Conservation (phyloP, 1,140 invertebrate species). For the Danaus plexippus region DNA sequence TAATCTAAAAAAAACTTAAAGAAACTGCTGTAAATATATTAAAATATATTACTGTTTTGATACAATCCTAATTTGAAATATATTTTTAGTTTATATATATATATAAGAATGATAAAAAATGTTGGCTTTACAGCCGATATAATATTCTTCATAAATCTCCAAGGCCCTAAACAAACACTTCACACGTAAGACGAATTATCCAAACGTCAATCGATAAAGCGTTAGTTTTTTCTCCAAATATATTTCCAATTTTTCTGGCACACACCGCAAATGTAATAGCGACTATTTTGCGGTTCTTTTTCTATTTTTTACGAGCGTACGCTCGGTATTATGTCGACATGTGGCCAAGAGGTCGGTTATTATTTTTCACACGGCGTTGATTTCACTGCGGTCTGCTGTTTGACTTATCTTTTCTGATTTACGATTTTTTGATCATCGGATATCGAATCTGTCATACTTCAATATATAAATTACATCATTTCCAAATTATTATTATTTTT, state of each 20-base stretch:
- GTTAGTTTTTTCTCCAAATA: slow-evolving; percentile 39
- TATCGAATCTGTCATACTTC: too few relatives aligned
- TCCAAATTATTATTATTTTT: too few relatives aligned
- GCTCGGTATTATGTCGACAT: slow-evolving; percentile 53
- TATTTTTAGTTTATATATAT: too few relatives aligned
- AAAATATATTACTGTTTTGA: not conserved
- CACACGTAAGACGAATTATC: slow-evolving; percentile 25
- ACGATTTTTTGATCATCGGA: too few relatives aligned
- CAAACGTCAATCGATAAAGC: slow-evolving; percentile 35
- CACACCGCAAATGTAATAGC: slow-evolving; percentile 51
- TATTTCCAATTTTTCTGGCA: slow-evolving; percentile 51
- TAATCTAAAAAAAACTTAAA: slow-evolving; percentile 3
- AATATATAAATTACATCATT: too few relatives aligned
- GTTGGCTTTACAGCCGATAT: too few relatives aligned
- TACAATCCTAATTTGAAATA: too few relatives aligned
- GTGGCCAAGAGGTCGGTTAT: slow-evolving; percentile 49
- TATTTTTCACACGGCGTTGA: slow-evolving; percentile 46
- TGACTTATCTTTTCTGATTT: slow-evolving; percentile 21
- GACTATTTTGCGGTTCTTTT: slow-evolving; percentile 55
- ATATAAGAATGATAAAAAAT: too few relatives aligned
- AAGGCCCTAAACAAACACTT: too few relatives aligned
- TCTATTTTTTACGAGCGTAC: slow-evolving; percentile 57
- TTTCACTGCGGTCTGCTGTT: slow-evolving; percentile 37
- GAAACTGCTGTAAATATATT: slow-evolving; percentile 4
- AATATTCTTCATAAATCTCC: too few relatives aligned